Evolutionary conservation across 2,888 invertebrate species (phyloP), one percentile per base, ranked within the genome.

Genomic region (Azorinus chamasolen): DNA sequence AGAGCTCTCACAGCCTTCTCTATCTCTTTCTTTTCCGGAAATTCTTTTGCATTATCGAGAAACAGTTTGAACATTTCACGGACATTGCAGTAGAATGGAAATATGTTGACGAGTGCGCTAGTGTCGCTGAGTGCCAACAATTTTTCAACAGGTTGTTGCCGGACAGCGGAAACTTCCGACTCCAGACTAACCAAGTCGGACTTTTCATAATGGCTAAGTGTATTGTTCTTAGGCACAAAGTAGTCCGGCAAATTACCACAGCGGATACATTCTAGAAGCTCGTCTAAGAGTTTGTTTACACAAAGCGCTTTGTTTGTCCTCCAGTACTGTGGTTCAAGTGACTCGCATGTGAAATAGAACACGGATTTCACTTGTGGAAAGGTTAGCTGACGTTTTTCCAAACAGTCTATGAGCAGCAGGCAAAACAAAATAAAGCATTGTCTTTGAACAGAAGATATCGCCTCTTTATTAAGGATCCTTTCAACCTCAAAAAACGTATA

Each of bases 401-500:
- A 57, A 3, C 68, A 68, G 16, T 82, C 75, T 54, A 81, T 63
- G 50, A 72, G 76, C 2, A 87, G 59, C 25, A 83, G 55, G 57
- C 85, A 83, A 18, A 87, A 66, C 22, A 85, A 41, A 8, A 86
- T 74, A 50, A 84, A 88, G 43, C 83, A 81, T 54, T 85, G 84
- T 25, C 86, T 64, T 39, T 88, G 88, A 4, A 77, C 74, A 12
- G 84, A 84, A 0, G 84, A 79, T 10, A 87, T 61, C 10, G 85
- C 84, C 46, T 86, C 84, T n/a, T 65, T 71, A 18, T 84, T 75
- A 10, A 88, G 68, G 0, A 66, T 50, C 45, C 80, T 68, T 61
- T 88, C 87, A 0, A 86, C 85, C 37, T 79, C 75, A 27, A 75
- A 82, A 68, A 88, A 88, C 16, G 86, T 85, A 20, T 83, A 74